A percentile compares a stretch with the other conserved stretches of the same genome.
Evolutionary conservation across 2,888 invertebrate genomes (phyloP).

Genomic region (Nasonia oneida): DNA sequence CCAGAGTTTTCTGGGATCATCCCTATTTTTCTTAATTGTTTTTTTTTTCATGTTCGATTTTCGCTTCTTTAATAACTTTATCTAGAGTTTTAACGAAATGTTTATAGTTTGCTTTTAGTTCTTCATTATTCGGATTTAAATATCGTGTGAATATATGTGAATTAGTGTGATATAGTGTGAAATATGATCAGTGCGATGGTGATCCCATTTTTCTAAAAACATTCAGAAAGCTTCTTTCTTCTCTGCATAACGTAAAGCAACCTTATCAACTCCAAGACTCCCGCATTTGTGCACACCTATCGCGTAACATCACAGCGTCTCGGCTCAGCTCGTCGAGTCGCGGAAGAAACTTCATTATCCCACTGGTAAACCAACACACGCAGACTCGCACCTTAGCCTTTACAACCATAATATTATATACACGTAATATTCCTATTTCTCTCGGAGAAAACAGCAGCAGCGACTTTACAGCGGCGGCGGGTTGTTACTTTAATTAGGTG

Average conservation of each 20-base stretch:
- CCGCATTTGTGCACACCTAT: background rate
- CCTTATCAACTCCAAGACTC: background rate
- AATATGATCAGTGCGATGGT: too few species aligned
- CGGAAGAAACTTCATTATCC: background rate
- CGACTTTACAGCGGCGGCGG: background rate
- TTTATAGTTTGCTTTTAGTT: too few species aligned
- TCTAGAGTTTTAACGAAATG: too few species aligned
- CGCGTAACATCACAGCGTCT: background rate
- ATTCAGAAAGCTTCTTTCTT: background rate
- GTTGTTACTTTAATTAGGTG: slow-evolving; percentile 56
- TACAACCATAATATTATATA: background rate
- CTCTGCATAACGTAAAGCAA: background rate
- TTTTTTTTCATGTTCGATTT: too few species aligned
- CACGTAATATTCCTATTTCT: background rate
- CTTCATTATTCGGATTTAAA: too few species aligned
- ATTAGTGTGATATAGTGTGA: too few species aligned
- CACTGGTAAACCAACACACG: background rate
- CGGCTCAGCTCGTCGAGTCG: background rate
- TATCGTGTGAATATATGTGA: too few species aligned
- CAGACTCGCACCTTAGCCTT: background rate
- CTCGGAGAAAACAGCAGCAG: background rate
- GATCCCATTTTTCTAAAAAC: background rate
- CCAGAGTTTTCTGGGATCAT: too few species aligned
- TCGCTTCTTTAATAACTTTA: too few species aligned
- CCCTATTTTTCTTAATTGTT: too few species aligned